Percentiles rank a stretch among this genome's conserved stretches.
phyloP scores from a whole-genome alignment of 1,140 invertebrate genomes.

The Drosophila ogumai region DNA sequence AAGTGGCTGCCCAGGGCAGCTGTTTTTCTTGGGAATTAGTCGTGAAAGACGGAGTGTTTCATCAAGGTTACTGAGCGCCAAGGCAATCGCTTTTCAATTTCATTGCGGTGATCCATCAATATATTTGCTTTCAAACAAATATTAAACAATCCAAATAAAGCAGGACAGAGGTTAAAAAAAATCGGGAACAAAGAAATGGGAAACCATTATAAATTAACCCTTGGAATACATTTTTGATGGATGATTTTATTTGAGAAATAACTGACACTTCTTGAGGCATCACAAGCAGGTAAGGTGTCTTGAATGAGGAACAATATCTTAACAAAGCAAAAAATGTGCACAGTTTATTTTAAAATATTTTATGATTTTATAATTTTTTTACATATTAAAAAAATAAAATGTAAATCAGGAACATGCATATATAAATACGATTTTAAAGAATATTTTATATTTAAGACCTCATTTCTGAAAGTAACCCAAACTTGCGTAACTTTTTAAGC shows the following conservation, averaged over 20 bases:
- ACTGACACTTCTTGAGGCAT: not conserved
- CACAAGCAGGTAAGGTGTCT: conserved; percentile 1
- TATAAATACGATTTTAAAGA: not conserved
- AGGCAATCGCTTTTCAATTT: conserved; percentile 34
- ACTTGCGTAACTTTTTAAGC: not conserved
- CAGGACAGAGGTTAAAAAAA: conserved; percentile 21
- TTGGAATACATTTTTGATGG: conserved; percentile 18
- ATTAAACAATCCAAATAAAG: conserved; percentile 24
- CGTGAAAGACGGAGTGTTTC: conserved; percentile 20
- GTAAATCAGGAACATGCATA: accelerated
- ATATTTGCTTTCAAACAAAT: conserved; percentile 21
- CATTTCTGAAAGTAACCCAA: not conserved
- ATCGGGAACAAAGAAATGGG: conserved; percentile 17
- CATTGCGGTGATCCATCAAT: conserved; percentile 38
- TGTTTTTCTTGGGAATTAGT: conserved; percentile 42
- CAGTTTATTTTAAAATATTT: not conserved
- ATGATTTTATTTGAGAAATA: conserved; percentile 11
- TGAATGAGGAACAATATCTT: not conserved
- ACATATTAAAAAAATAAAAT: not conserved
- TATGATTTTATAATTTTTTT: not conserved
- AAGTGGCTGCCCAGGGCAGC: conserved; percentile 22
- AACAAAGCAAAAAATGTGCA: accelerated
- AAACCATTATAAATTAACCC: conserved; percentile 25
- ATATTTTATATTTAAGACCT: not conserved
- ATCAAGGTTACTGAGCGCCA: conserved; percentile 34